Evolutionary conservation across 2,797 vertebrate genomes (phyloP).

Genomic region (Linurgus olivaceus): DNA sequence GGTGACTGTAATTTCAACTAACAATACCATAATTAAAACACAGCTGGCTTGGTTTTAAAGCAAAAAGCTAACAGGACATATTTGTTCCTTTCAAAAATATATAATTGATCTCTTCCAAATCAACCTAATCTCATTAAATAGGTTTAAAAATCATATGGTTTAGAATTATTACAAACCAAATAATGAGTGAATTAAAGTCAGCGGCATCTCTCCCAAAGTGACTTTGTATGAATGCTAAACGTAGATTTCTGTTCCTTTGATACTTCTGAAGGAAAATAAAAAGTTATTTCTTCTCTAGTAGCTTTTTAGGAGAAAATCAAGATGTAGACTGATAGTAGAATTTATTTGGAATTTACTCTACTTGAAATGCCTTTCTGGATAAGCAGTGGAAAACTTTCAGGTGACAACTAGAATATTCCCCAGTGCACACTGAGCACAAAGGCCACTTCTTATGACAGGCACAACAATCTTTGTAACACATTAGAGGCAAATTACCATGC

Average conservation of each 20-base stretch:
- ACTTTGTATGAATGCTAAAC: neutral
- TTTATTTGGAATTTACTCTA: slow-evolving; percentile 37
- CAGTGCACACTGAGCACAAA: neutral
- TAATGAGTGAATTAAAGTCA: neutral
- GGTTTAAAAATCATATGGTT: neutral
- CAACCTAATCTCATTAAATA: neutral
- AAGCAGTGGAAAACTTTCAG: slow-evolving; percentile 4
- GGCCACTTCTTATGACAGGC: slow-evolving; percentile 14
- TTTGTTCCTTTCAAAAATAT: neutral
- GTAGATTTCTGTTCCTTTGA: neutral
- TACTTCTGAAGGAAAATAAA: neutral
- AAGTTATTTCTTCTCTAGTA: neutral
- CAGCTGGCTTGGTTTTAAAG: slow-evolving; percentile 23
- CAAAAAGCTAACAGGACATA: slow-evolving; percentile 36
- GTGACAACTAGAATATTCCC: slow-evolving; percentile 70
- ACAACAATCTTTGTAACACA: slow-evolving; percentile 56
- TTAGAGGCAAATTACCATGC: slow-evolving; percentile 39
- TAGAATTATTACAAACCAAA: neutral
- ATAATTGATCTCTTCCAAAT: neutral
- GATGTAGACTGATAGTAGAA: neutral
- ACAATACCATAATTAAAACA: slow-evolving; percentile 58
- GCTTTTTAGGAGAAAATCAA: neutral
- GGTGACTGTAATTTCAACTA: slow-evolving; percentile 57
- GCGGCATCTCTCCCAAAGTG: neutral
- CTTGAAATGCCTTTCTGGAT: slow-evolving; percentile 30